Conservation (phyloP, 1,140 invertebrate genomes). For the Drosophila kohkoa region DNA sequence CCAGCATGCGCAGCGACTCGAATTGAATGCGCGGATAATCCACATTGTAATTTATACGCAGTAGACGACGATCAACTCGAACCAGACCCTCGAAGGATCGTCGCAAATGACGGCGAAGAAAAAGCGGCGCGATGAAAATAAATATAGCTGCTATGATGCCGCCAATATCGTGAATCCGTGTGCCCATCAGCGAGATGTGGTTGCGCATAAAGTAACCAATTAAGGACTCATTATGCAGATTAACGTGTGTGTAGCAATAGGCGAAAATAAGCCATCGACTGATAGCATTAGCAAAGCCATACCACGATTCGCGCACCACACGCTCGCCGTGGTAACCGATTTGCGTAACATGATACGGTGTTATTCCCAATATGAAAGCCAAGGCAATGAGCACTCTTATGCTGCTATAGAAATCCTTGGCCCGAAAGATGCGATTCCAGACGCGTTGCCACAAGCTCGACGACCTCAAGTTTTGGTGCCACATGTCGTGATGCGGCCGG, state of each 20-base stretch:
- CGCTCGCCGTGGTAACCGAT: conserved; percentile 15
- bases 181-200: conserved; percentile 55
- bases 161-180: conserved; percentile 44
- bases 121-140: conserved; percentile 54
- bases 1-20: conserved; percentile 13
- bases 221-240: conserved; percentile 48
- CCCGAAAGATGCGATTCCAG: conserved; percentile 33
- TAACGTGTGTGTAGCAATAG: conserved; percentile 54
- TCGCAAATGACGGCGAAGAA: conserved; percentile 46
- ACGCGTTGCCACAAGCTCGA: conserved; percentile 16
- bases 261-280: conserved; percentile 56
- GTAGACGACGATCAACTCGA: conserved; percentile 35
- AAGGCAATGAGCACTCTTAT: conserved; percentile 49
- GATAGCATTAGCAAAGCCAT: conserved; percentile 61
- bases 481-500: conserved; percentile 7
- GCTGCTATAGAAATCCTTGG: conserved; percentile 53
- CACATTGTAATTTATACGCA: conserved; percentile 6
- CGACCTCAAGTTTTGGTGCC: conserved; percentile 2
- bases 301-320: conserved; percentile 48
- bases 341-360: conserved; percentile 41
- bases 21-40: conserved; percentile 33
- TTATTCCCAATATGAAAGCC: conserved; percentile 52
- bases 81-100: conserved; percentile 26
- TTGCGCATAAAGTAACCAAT: conserved; percentile 69
- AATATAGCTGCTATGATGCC: conserved; percentile 52